phyloP scores from a whole-genome alignment of 2,113 vertebrate species.

The Chaetorhynchus papuensis region DNA sequence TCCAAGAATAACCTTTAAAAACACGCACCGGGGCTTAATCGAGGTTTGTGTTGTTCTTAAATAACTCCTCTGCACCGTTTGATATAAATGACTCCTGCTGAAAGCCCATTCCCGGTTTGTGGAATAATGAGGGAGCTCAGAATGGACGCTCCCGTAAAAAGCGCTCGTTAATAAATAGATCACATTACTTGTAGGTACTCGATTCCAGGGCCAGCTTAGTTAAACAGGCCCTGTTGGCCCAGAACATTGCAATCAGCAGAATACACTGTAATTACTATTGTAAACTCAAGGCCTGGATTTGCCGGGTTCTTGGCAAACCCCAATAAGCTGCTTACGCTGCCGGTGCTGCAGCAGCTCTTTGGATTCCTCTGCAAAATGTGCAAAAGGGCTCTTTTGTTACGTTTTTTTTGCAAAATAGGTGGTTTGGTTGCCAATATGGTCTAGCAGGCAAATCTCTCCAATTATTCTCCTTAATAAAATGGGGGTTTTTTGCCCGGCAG shows the following conservation, averaged over 20 bases:
- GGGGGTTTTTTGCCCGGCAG: neutral
- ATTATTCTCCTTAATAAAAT: constrained; percentile 17
- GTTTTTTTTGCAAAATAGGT: neutral
- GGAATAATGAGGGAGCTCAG: neutral
- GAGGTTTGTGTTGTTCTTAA: neutral
- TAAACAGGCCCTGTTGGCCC: constrained; percentile 2
- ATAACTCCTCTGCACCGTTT: neutral
- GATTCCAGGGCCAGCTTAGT: neutral
- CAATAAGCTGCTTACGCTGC: neutral
- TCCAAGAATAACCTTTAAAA: neutral
- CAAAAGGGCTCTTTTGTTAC: neutral
- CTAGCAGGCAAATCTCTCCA: neutral
- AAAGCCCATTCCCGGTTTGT: neutral
- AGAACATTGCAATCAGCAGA: constrained; percentile 3
- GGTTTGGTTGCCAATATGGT: neutral
- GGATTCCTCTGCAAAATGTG: neutral
- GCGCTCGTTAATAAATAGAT: neutral
- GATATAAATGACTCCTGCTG: neutral
- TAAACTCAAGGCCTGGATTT: constrained; percentile 30
- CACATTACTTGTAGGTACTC: neutral
- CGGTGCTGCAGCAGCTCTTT: neutral
- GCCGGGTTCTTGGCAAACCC: constrained; percentile 31
- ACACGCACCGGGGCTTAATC: neutral
- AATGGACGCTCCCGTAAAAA: neutral
- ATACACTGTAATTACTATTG: constrained; percentile 2